Conservation (phyloP, 2,113 vertebrate genomes). For the Antechinus flavipes region DNA sequence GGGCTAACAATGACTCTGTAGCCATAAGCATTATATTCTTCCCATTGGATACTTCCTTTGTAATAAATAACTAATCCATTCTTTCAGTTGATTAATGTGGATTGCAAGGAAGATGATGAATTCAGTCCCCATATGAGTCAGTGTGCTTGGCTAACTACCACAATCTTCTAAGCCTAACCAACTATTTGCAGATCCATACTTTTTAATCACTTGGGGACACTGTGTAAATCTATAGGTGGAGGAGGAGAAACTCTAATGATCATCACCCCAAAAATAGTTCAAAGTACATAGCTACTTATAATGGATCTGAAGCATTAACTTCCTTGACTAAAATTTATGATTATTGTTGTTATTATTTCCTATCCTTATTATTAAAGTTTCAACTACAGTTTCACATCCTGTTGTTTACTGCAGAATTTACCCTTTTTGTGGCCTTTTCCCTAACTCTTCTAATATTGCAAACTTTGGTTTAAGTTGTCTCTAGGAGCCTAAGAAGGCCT, state of each 20-base stretch:
- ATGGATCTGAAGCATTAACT: not conserved
- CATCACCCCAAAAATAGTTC: not conserved
- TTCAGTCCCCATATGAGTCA: not conserved
- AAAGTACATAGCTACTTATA: not conserved
- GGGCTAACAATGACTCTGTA: not conserved
- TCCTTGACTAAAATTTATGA: not conserved
- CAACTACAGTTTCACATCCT: conserved; percentile 11
- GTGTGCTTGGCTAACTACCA: not conserved
- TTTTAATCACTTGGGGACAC: not conserved
- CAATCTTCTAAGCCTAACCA: not conserved
- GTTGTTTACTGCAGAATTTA: not conserved
- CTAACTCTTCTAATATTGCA: not conserved
- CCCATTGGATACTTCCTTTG: not conserved
- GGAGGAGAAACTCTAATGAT: not conserved
- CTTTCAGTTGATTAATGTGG: not conserved
- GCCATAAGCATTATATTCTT: not conserved
- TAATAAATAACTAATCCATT: not conserved
- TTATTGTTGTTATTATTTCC: not conserved
- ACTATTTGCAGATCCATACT: not conserved
- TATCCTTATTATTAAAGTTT: not conserved
- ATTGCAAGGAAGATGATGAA: not conserved
- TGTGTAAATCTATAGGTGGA: not conserved
- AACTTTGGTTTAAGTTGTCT: conserved; percentile 35
- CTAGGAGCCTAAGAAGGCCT: not conserved
- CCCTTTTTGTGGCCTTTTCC: not conserved